Conservation (phyloP, 2,797 vertebrate genomes). For the Parauchenoglanis punctatus region DNA sequence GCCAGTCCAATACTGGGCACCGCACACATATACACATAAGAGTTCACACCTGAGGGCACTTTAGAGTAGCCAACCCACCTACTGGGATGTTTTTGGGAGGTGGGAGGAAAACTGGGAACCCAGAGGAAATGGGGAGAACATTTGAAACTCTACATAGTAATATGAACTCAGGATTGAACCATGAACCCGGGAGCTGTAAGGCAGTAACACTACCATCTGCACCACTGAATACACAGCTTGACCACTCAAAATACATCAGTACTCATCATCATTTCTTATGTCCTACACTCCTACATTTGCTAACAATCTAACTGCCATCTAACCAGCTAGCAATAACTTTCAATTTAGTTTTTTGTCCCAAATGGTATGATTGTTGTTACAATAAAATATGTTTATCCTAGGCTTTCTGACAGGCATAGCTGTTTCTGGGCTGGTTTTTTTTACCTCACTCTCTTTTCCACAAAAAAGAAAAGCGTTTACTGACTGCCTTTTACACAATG, state of each 20-base stretch:
- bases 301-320: neutral
- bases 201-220: neutral
- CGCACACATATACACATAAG: neutral
- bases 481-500: neutral
- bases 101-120: constrained; percentile 14
- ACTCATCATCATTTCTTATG: neutral
- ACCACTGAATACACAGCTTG: neutral
- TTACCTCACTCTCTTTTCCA: neutral
- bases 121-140: neutral
- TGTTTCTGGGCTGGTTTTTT: neutral
- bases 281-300: neutral
- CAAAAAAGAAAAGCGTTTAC: neutral
- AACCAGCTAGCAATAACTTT: neutral
- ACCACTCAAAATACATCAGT: neutral
- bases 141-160: constrained; percentile 18
- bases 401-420: neutral
- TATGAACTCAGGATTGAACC: constrained; percentile 5
- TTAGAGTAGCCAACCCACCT: neutral
- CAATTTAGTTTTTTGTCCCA: neutral
- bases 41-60: constrained; percentile 12
- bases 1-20: neutral
- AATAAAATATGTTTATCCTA: neutral
- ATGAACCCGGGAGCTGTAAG: neutral
- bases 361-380: neutral
- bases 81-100: neutral